Evolutionary conservation across 2,113 vertebrate genomes (phyloP).

Genomic region (Fulmarus glacialis): DNA sequence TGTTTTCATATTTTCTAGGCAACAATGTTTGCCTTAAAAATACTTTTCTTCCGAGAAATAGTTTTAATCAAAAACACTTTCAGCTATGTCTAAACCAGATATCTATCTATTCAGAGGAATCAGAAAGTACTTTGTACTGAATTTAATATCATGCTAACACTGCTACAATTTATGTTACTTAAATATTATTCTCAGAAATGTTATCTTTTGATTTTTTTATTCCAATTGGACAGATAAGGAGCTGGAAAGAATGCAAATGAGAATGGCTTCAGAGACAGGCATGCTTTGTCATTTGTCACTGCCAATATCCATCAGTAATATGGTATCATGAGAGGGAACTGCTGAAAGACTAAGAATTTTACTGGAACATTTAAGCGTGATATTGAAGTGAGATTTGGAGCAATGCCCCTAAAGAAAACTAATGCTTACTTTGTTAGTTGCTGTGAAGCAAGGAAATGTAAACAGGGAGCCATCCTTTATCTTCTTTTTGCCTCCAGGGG

Average conservation of each 20-base stretch:
- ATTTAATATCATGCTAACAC: background rate
- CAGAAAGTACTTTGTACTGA: background rate
- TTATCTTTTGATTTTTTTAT: slow-evolving; percentile 58
- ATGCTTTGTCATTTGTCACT: slow-evolving; percentile 68
- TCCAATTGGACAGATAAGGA: slow-evolving; percentile 64
- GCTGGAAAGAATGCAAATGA: slow-evolving; percentile 54
- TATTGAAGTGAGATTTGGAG: slow-evolving; percentile 63
- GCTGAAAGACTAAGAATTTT: slow-evolving; percentile 56
- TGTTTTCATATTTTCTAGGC: background rate
- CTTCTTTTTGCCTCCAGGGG: slow-evolving; percentile 15
- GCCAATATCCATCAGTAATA: slow-evolving; percentile 58
- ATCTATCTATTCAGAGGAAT: background rate
- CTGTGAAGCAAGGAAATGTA: slow-evolving; percentile 32
- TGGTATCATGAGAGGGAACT: slow-evolving; percentile 47
- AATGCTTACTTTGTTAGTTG: slow-evolving; percentile 40
- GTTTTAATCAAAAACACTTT: background rate
- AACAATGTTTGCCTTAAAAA: background rate
- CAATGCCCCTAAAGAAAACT: slow-evolving; percentile 52
- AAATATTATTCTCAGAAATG: slow-evolving; percentile 22
- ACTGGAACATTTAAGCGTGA: slow-evolving; percentile 55
- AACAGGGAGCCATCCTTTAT: slow-evolving; percentile 44
- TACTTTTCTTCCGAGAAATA: background rate
- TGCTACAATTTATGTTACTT: background rate
- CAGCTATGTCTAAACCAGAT: background rate
- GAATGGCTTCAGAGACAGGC: slow-evolving; percentile 52